These are phyloP conservation scores for Epicauta chinensis DNA, from an alignment of 1,140 invertebrate genomes.

Conservation along the genomic window DNA sequence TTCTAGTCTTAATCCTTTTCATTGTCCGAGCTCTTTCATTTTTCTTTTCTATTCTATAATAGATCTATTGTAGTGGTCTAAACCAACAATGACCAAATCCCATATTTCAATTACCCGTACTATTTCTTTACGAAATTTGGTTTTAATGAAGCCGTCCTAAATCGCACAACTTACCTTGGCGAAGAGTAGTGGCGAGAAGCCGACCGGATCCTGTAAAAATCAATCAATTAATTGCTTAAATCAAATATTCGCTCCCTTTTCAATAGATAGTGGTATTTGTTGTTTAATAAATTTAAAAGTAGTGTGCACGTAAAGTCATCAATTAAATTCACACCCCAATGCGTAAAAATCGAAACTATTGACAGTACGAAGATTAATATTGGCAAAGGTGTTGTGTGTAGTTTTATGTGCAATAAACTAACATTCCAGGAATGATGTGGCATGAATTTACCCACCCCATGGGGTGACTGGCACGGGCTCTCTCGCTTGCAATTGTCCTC, in stretches of 20 bases:
- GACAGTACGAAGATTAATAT: constrained; percentile 19
- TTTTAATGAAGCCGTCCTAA: too few relatives aligned
- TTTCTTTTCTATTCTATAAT: constrained; percentile 23
- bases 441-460: background rate
- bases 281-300: too few relatives aligned
- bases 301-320: background rate
- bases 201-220: too few relatives aligned
- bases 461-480: constrained; percentile 7
- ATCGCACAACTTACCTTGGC: too few relatives aligned
- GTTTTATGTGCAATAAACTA: background rate
- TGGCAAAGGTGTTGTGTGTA: constrained; percentile 8
- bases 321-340: background rate
- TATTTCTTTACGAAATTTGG: too few relatives aligned
- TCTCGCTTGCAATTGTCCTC: background rate
- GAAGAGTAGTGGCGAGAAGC: too few relatives aligned
- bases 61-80: constrained; percentile 21
- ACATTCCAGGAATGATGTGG: constrained; percentile 5
- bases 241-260: background rate
- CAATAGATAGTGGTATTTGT: too few relatives aligned
- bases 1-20: constrained; percentile 21
- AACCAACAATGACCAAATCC: constrained; percentile 30
- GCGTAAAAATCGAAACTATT: constrained; percentile 14
- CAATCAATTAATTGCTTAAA: too few relatives aligned
- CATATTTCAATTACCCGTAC: constrained; percentile 29
- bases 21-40: constrained; percentile 30